Evolutionary conservation across 2,888 invertebrate genomes (phyloP), one percentile per base, ranked within the genome.

Genomic region (Diaperis boleti): DNA sequence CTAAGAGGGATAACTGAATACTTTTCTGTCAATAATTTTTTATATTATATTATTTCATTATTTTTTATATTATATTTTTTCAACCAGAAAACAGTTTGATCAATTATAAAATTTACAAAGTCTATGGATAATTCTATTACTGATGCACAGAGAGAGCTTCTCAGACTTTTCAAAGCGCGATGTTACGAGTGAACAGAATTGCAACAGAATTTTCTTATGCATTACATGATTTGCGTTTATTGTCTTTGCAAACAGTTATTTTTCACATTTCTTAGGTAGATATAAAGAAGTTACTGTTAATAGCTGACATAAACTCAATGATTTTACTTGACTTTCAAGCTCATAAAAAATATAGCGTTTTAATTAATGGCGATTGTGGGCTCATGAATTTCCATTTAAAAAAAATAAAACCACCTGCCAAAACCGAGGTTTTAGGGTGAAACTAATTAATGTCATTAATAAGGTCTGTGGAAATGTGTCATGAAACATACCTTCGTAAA

Each of bases 391-490:
- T 47, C 14, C 29, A 47, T 47, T 47, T n/a, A n/a, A n/a, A 47
- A 50, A 37, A 50, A 50, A 50, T 35, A 20, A 35, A 35, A 10
- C 35, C 8, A 50, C 35, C 20, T 37, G n/a, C 1, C 14, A 55
- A 55, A 55, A 7, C 42, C 41, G 55, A 55, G 55, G 55, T 31
- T 55, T 31, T 33, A 8, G 44, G 18, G 17, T 15, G 33, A 29
- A 55, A 55, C 44, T 55, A 55, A 55, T 55, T 44, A 15, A 11
- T 7, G 31, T 44, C 20, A 41, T 54, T 41, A 54, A 54, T 50
- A 50, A 50, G 18, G 14, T 18, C 33, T 18, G 35, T 18, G n/a
- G 54, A 39, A 50, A 50, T 50, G 17, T 35, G 50, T 50, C 35
- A 13, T 7, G 15, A 11, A 37, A 14, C 11, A 26, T 47, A 50